These are phyloP conservation scores for Macaria liturata DNA, from an alignment of 2,888 invertebrate genomes.

Conservation along the genomic window DNA sequence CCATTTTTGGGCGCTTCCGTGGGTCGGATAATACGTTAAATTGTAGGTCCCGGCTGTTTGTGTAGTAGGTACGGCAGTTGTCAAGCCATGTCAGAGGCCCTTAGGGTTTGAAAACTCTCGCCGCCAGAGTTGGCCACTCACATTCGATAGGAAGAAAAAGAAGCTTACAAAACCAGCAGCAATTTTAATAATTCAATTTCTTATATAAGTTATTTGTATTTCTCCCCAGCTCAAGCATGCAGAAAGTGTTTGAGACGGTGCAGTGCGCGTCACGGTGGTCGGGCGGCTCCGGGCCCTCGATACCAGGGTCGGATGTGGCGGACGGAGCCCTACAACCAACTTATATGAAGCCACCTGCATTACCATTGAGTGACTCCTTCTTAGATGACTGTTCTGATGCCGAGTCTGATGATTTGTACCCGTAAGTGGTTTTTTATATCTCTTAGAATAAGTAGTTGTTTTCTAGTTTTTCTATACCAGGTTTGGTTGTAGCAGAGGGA, in stretches of 20 bases:
- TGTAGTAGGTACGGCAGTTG: no score
- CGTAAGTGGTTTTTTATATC: constrained; percentile 80
- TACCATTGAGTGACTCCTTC: constrained; percentile 82
- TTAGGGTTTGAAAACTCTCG: no score
- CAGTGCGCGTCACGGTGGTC: constrained; percentile 89
- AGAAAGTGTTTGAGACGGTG: constrained; percentile 96
- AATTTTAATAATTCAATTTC: no score
- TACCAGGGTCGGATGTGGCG: constrained; percentile 67
- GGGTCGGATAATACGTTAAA: no score
- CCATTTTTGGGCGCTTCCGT: no score
- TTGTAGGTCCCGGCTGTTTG: no score
- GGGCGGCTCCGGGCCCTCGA: constrained; percentile 66
- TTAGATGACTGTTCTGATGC: constrained; percentile 82
- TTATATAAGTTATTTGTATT: no score
- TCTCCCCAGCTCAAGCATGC: constrained; percentile 88
- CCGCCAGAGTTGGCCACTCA: no score
- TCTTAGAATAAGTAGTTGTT: no score
- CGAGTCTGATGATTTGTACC: constrained; percentile 89
- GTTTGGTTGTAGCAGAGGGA: constrained; percentile 70
- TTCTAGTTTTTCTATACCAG: constrained; percentile 67
- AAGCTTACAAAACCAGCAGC: not conserved
- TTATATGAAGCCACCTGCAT: constrained; percentile 83
- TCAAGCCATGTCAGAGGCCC: no score
- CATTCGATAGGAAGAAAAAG: no score
- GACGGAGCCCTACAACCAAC: constrained; percentile 73